Conservation (phyloP, 35 echinoderm and acorn worm species). For the Diadema setosum region DNA sequence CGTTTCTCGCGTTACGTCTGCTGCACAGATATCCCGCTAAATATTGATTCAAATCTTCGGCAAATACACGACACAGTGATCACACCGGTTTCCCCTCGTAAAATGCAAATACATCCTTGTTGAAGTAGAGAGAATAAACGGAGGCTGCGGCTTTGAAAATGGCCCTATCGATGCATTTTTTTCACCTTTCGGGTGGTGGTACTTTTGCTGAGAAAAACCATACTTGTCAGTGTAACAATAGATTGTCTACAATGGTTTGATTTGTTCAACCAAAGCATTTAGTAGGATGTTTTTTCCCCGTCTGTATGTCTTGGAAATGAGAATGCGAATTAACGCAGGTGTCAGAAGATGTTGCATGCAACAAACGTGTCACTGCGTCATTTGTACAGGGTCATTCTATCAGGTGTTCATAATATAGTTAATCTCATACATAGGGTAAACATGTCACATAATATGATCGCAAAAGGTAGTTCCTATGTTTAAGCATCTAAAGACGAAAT, state of each 20-base stretch:
- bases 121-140: conserved; percentile 3
- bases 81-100: background rate
- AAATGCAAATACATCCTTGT: background rate
- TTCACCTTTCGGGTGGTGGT: background rate
- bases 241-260: background rate
- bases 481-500: too few relatives aligned
- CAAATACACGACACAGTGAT: background rate
- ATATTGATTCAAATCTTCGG: background rate
- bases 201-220: background rate
- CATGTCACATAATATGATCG: too few relatives aligned
- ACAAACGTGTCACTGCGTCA: too few relatives aligned
- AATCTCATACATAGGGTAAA: too few relatives aligned
- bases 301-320: background rate
- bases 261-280: background rate
- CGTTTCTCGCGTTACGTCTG: background rate
- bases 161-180: conserved; percentile 6
- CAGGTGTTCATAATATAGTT: too few relatives aligned
- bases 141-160: background rate
- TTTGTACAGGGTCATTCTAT: too few relatives aligned
- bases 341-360: too few relatives aligned
- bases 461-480: too few relatives aligned
- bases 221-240: conserved; percentile 15
- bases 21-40: background rate
- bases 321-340: background rate
- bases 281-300: background rate